These are phyloP conservation scores for Nomada lathburiana DNA, from an alignment of 2,888 invertebrate species.

Conservation along the genomic window DNA sequence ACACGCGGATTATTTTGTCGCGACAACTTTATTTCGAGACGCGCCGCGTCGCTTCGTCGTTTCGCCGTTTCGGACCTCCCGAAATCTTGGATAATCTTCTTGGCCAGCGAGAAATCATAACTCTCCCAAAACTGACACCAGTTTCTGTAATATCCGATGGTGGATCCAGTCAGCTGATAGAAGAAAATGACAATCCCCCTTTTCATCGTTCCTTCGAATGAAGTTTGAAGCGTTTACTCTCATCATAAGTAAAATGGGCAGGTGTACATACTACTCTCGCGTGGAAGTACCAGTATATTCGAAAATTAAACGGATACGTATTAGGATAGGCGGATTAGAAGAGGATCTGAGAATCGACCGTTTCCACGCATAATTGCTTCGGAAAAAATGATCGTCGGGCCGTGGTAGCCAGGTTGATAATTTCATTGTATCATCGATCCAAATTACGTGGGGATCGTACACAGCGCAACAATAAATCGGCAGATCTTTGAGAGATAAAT, in stretches of 20 bases:
- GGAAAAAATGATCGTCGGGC: no score
- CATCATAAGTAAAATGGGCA: background rate
- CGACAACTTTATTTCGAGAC: conserved; percentile 78
- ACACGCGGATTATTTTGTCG: conserved; percentile 78
- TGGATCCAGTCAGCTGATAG: background rate
- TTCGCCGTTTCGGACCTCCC: conserved; percentile 16
- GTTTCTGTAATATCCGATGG: background rate
- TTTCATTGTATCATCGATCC: conserved; percentile 11
- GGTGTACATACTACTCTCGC: no score
- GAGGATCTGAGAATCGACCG: no score
- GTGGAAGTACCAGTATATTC: no score
- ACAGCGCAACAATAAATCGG: conserved; percentile 12
- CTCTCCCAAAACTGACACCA: conserved; percentile 2
- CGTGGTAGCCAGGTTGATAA: background rate
- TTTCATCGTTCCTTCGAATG: background rate
- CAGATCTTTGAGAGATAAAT: conserved; percentile 33
- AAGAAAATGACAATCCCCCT: conserved; percentile 32
- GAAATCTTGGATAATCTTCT: conserved; percentile 33
- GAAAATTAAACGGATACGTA: no score
- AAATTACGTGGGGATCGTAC: background rate
- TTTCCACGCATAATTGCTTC: no score
- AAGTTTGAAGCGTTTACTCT: background rate
- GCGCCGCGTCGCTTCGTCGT: conserved; percentile 20
- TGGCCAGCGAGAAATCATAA: conserved; percentile 40
- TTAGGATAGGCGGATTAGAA: no score